Evolutionary conservation across 1,140 invertebrate species (phyloP).

Genomic region (Bombus soroeensis): DNA sequence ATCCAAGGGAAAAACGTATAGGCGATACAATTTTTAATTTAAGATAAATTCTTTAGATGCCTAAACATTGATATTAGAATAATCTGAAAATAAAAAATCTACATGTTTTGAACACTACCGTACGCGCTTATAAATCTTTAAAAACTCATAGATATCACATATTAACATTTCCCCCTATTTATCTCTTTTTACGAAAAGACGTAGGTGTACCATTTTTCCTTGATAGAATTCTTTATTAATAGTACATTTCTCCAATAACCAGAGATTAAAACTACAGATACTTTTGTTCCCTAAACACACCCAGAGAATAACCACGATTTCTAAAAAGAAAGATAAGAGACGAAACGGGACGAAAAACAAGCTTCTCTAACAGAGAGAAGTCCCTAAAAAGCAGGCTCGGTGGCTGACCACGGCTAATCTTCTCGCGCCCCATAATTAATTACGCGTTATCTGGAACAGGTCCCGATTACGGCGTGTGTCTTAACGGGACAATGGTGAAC

Average conservation of each 20-base stretch:
- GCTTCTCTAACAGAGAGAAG: background rate
- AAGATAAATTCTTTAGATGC: too few species aligned
- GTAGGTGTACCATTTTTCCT: background rate
- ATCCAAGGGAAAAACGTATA: too few species aligned
- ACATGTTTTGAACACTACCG: background rate
- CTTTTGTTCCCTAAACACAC: background rate
- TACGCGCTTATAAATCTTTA: background rate
- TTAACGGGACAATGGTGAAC: slow-evolving; percentile 48
- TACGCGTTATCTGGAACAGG: slow-evolving; percentile 25
- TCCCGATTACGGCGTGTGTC: slow-evolving; percentile 27
- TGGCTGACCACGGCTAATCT: slow-evolving; percentile 24
- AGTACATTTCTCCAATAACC: background rate
- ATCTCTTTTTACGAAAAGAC: too few species aligned
- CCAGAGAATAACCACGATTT: background rate
- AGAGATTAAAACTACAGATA: background rate
- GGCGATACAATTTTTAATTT: too few species aligned
- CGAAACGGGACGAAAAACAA: background rate
- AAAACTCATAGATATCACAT: too few species aligned
- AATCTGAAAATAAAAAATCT: too few species aligned
- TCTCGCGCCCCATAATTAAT: slow-evolving; percentile 39
- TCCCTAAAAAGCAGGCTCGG: background rate
- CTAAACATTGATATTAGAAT: too few species aligned
- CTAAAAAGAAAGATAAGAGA: background rate
- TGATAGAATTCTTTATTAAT: background rate
- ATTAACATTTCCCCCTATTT: too few species aligned